phyloP scores from a whole-genome alignment of 2,888 invertebrate species.

The Acrocera orbiculus region DNA sequence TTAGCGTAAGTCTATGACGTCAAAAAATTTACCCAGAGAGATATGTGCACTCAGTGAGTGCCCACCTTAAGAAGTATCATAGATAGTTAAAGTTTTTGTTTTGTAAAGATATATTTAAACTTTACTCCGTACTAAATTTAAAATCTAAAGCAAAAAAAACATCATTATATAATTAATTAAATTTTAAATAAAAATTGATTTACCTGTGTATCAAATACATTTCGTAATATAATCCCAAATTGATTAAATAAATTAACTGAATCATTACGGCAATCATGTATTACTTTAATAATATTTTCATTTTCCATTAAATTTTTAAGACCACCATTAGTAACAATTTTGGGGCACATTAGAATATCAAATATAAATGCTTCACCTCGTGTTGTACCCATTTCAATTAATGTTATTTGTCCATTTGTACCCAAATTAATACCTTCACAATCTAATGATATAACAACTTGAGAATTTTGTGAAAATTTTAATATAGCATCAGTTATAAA shows the following conservation, averaged over 20 bases:
- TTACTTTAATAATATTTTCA: slow-evolving; percentile 67
- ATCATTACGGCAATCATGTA: slow-evolving; percentile 85
- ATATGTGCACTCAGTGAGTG: too few species aligned
- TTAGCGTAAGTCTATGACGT: too few species aligned
- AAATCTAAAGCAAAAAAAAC: too few species aligned
- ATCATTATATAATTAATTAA: too few species aligned
- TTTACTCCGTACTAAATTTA: too few species aligned
- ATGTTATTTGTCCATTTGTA: slow-evolving; percentile 68
- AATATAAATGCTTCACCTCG: slow-evolving; percentile 72
- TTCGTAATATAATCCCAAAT: slow-evolving; percentile 62
- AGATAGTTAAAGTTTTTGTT: too few species aligned
- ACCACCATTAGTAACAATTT: slow-evolving; percentile 58
- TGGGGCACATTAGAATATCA: slow-evolving; percentile 71
- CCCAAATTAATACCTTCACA: slow-evolving; percentile 89
- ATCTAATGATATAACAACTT: slow-evolving; percentile 63
- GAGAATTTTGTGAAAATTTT: slow-evolving; percentile 32
- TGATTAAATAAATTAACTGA: slow-evolving; percentile 74
- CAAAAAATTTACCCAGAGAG: too few species aligned
- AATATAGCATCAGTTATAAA: slow-evolving; percentile 59
- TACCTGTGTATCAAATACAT: slow-evolving; percentile 82
- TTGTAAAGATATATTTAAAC: too few species aligned
- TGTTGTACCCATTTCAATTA: slow-evolving; percentile 70
- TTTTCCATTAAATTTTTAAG: slow-evolving; percentile 65
- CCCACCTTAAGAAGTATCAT: too few species aligned
- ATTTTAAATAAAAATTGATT: slow-evolving; percentile 7